phyloP scores from a whole-genome alignment of 2,888 invertebrate genomes.

The Nephrotoma appendiculata region DNA sequence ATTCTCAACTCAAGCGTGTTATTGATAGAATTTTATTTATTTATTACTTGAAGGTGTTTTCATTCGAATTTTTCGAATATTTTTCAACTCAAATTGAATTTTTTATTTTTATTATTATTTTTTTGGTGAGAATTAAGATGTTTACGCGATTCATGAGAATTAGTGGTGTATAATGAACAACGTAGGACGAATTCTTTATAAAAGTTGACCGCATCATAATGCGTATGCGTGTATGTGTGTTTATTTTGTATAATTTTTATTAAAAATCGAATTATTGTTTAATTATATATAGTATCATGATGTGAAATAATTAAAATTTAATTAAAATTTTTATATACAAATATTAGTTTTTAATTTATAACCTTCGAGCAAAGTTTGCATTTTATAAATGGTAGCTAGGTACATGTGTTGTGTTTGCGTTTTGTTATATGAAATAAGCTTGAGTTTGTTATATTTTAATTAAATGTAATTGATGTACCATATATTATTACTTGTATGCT shows the following conservation, averaged over 20 bases:
- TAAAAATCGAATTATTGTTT: background rate
- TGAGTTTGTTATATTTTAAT: too few relatives aligned
- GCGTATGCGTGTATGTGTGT: background rate
- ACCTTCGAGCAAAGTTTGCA: background rate
- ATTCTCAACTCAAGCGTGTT: background rate
- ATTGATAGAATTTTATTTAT: background rate
- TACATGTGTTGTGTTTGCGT: background rate
- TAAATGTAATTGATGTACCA: background rate
- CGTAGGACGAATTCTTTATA: background rate
- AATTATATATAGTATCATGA: background rate
- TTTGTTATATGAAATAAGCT: too few relatives aligned
- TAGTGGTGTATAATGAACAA: background rate
- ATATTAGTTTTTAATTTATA: background rate
- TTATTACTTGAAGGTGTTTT: background rate
- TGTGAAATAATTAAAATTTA: background rate
- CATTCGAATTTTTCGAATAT: background rate
- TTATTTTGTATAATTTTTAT: background rate
- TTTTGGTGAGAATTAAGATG: background rate
- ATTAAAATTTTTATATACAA: background rate
- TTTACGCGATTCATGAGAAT: background rate
- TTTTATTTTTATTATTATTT: background rate
- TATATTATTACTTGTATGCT: background rate
- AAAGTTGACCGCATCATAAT: background rate
- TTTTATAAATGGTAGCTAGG: background rate
- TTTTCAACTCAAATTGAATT: background rate